Percentiles rank a stretch among this genome's conserved stretches.
Evolutionary conservation across 2,797 vertebrate species (phyloP).

Genomic region (Centroberyx gerrardi): DNA sequence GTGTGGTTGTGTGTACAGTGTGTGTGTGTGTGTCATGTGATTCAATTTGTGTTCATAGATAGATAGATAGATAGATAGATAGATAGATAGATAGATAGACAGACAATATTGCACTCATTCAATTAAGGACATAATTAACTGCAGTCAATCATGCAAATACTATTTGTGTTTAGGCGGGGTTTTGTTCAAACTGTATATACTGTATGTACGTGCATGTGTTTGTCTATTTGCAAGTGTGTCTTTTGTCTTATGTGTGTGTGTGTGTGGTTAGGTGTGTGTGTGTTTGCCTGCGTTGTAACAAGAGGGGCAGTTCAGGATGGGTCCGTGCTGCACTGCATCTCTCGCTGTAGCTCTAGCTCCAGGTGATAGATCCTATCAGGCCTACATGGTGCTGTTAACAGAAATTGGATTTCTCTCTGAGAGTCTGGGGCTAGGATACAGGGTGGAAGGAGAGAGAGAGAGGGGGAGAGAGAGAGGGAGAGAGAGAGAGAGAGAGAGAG

Average conservation of each 20-base stretch:
- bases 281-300: conserved; percentile 43
- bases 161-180: too few species aligned
- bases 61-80: too few species aligned
- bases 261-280: conserved; percentile 13
- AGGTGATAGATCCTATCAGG: conserved; percentile 82
- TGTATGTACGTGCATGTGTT: conserved; percentile 4
- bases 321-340: conserved; percentile 60
- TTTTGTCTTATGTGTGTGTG: conserved; percentile 10
- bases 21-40: too few species aligned
- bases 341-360: conserved; percentile 64
- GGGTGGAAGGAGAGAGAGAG: conserved; percentile 42
- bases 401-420: conserved; percentile 82
- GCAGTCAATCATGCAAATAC: too few species aligned
- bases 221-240: conserved; percentile 6
- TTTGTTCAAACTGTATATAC: too few species aligned
- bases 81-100: too few species aligned
- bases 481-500: conserved; percentile 1
- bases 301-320: conserved; percentile 54
- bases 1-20: too few species aligned
- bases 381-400: conserved; percentile 78
- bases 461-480: conserved; percentile 14
- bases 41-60: too few species aligned
- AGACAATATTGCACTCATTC: too few species aligned
- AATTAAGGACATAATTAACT: too few species aligned
- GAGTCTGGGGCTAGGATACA: conserved; percentile 62